Conservation (phyloP, 1,140 invertebrate genomes). For the Habropoda laboriosa region DNA sequence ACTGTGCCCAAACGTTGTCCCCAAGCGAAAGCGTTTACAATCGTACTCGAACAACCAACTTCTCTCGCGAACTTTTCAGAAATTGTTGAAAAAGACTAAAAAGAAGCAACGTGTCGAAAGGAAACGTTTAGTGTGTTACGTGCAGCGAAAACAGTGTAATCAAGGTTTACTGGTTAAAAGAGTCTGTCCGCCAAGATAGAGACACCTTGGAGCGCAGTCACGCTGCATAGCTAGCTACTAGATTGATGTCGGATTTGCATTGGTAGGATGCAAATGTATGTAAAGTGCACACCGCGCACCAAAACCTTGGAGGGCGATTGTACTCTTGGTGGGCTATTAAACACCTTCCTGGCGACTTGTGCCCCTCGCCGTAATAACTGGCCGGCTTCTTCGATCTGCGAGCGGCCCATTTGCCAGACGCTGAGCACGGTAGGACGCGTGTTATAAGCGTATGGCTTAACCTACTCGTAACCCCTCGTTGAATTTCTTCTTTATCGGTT, state of each 20-base stretch:
- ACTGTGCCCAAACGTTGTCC: neutral
- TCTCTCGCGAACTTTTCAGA: neutral
- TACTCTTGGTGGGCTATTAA: slow-evolving; percentile 79
- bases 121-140: slow-evolving; percentile 29
- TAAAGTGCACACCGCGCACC: slow-evolving; percentile 69
- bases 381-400: slow-evolving; percentile 55
- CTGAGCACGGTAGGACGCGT: slow-evolving; percentile 20
- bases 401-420: slow-evolving; percentile 41
- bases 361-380: slow-evolving; percentile 73
- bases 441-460: slow-evolving; percentile 71
- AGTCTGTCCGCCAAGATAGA: slow-evolving; percentile 69
- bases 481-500: slow-evolving; percentile 76
- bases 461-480: slow-evolving; percentile 73
- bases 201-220: slow-evolving; percentile 59
- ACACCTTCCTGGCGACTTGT: slow-evolving; percentile 76
- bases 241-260: slow-evolving; percentile 65
- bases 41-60: neutral
- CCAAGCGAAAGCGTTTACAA: neutral
- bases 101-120: neutral
- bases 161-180: neutral
- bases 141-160: slow-evolving; percentile 8
- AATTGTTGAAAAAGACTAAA: neutral
- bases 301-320: slow-evolving; percentile 70
- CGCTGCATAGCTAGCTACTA: slow-evolving; percentile 39
- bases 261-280: slow-evolving; percentile 76